Percentiles rank a stretch among this genome's conserved stretches.
Evolutionary conservation across 2,113 vertebrate genomes (phyloP).

Genomic region (human (Homo sapiens)): DNA sequence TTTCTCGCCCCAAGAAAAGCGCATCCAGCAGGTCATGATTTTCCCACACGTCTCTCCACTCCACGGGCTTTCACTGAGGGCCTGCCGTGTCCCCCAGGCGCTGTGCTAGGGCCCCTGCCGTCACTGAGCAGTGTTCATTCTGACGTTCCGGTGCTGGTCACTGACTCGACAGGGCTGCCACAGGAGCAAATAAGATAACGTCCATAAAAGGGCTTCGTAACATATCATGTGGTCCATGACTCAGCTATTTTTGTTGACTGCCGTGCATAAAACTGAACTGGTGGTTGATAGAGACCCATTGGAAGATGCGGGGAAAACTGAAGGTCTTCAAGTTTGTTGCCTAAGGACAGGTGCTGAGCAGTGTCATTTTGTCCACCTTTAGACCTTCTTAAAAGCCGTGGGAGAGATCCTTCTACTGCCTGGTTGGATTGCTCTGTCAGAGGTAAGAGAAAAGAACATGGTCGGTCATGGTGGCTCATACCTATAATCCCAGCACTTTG

Average conservation of each 20-base stretch:
- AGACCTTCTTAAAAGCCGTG: slow-evolving; percentile 92
- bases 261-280: too few relatives aligned
- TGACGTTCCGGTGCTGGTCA: background rate
- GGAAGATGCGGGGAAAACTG: background rate
- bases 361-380: slow-evolving; percentile 58
- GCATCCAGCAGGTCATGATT: too few relatives aligned
- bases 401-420: slow-evolving; percentile 88
- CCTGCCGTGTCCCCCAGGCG: rapidly evolving
- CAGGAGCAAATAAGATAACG: too few relatives aligned
- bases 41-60: background rate
- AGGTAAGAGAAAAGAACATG: slow-evolving; percentile 81
- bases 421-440: slow-evolving; percentile 79
- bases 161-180: background rate
- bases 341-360: background rate
- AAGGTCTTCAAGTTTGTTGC: background rate
- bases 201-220: background rate
- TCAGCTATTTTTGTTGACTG: too few relatives aligned
- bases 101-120: background rate
- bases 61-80: background rate
- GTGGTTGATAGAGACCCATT: too few relatives aligned
- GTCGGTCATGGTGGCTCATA: rapidly evolving
- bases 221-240: rapidly evolving
- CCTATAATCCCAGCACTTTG: too few relatives aligned
- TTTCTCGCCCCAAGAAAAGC: background rate
- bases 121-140: background rate